A percentile compares a stretch with the other conserved stretches of the same genome.
Conservation (phyloP, 2,888 invertebrate species). For the Drosophila aldrichi region DNA sequence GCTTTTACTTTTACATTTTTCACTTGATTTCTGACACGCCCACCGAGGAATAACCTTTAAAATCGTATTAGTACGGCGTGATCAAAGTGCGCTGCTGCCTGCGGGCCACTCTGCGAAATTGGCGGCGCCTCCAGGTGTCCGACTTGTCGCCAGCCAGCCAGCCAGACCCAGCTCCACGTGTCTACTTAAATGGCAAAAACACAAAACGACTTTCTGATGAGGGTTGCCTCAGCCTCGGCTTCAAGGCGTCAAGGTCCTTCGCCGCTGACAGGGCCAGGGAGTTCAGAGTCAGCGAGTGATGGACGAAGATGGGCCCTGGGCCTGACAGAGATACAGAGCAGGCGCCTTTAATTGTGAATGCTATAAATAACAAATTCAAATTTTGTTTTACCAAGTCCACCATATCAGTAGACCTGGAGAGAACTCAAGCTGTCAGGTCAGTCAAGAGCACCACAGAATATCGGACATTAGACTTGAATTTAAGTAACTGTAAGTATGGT, state of each 20-base stretch:
- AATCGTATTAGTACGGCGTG: constrained; percentile 67
- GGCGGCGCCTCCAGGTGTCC: constrained; percentile 43
- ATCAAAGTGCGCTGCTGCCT: constrained; percentile 59
- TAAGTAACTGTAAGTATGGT: not conserved
- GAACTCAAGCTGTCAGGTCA: too few species aligned
- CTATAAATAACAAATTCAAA: constrained; percentile 1
- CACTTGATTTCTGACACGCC: constrained; percentile 43
- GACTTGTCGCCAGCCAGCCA: constrained; percentile 37
- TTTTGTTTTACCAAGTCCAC: not conserved
- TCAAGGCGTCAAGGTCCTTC: constrained; percentile 25
- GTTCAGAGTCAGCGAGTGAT: not conserved
- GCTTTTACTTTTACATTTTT: constrained; percentile 53
- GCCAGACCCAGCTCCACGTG: not conserved
- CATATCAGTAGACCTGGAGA: not conserved
- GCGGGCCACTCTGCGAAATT: not conserved
- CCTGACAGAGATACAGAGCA: not conserved
- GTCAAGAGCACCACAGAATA: not conserved
- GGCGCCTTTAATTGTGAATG: not conserved
- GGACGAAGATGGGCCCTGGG: not conserved
- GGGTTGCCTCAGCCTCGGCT: constrained; percentile 35
- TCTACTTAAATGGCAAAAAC: constrained; percentile 20
- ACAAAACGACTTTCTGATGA: constrained; percentile 55
- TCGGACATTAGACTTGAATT: not conserved
- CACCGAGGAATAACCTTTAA: constrained; percentile 47
- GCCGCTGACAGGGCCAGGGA: constrained; percentile 16